Percentiles rank a stretch among this genome's conserved stretches.
These are phyloP conservation scores for Lobophora halterata DNA, from an alignment of 2,888 invertebrate species.

Conservation along the genomic window DNA sequence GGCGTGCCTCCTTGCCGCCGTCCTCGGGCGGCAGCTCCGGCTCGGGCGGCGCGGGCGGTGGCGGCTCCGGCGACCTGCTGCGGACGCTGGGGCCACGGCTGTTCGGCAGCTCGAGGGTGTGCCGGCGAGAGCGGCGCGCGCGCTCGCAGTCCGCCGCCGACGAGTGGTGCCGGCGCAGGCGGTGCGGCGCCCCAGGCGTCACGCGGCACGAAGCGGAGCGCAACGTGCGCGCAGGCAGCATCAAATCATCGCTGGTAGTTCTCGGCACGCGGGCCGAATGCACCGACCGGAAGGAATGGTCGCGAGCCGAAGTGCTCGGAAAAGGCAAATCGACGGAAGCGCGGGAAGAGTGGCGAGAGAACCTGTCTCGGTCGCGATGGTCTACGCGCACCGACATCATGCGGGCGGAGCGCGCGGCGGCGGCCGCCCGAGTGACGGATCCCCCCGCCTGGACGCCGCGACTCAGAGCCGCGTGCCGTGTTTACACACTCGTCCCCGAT, in stretches of 20 bases:
- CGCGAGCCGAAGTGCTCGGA: constrained; percentile 65
- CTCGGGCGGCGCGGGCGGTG: constrained; percentile 56
- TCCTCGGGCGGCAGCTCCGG: constrained; percentile 74
- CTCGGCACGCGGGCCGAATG: constrained; percentile 73
- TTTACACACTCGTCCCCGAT: constrained; percentile 71
- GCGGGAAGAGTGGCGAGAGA: constrained; percentile 75
- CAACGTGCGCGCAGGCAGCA: constrained; percentile 73
- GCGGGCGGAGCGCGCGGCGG: constrained; percentile 74
- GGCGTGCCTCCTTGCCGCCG: constrained; percentile 83
- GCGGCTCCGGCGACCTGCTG: constrained; percentile 70
- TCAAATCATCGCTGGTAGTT: constrained; percentile 72
- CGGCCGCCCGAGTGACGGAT: constrained; percentile 73
- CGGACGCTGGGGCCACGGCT: constrained; percentile 72
- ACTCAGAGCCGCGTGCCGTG: constrained; percentile 53
- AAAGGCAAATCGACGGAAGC: constrained; percentile 73
- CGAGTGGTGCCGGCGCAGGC: constrained; percentile 73
- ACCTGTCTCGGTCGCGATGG: constrained; percentile 72
- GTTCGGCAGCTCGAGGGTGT: constrained; percentile 68
- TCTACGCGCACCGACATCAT: constrained; percentile 76
- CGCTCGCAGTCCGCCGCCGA: constrained; percentile 75
- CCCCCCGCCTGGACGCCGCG: constrained; percentile 50
- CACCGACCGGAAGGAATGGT: constrained; percentile 72
- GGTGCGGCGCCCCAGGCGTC: constrained; percentile 69
- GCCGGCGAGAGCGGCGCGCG: constrained; percentile 69
- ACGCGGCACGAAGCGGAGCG: constrained; percentile 74